These are phyloP conservation scores for Drosophila malerkotliana DNA, from an alignment of 1,140 invertebrate genomes.

Conservation along the genomic window DNA sequence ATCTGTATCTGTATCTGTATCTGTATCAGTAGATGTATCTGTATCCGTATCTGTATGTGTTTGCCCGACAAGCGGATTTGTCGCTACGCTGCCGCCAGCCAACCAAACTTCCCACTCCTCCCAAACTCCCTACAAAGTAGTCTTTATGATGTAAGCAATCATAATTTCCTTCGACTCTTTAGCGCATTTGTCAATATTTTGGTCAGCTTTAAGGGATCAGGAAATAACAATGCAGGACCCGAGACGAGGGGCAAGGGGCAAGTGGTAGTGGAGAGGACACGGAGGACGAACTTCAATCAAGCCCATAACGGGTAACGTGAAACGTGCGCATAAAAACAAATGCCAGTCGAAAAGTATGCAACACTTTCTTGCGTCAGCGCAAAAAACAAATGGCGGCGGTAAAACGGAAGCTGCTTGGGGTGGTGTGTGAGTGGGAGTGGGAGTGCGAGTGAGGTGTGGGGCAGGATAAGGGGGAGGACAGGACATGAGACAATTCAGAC, in stretches of 20 bases:
- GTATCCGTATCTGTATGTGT: slow-evolving; percentile 34
- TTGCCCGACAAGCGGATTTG: slow-evolving; percentile 69
- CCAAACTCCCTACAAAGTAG: slow-evolving; percentile 11
- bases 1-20: slow-evolving; percentile 30
- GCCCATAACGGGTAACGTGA: slow-evolving; percentile 47
- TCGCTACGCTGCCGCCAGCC: slow-evolving; percentile 48
- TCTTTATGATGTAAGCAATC: slow-evolving; percentile 33
- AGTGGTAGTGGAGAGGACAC: neutral
- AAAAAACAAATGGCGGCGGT: slow-evolving; percentile 28
- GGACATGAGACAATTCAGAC: slow-evolving; percentile 40
- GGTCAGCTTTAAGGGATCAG: slow-evolving; percentile 31
- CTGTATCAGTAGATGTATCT: slow-evolving; percentile 32
- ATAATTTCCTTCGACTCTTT: slow-evolving; percentile 46
- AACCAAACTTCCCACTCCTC: neutral
- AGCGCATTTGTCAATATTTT: slow-evolving; percentile 19
- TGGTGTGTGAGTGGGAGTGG: neutral
- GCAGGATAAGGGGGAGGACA: slow-evolving; percentile 4
- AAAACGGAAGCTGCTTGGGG: neutral
- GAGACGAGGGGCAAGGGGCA: neutral
- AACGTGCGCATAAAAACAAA: slow-evolving; percentile 72
- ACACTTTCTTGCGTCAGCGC: slow-evolving; percentile 66
- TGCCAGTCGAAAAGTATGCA: slow-evolving; percentile 71
- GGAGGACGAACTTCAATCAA: slow-evolving; percentile 56
- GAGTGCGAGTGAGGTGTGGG: neutral
- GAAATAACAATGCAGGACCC: neutral